A percentile compares a stretch with the other conserved stretches of the same genome.
Conservation (phyloP, 2,888 invertebrate genomes). For the Eutolmus rufibarbis region DNA sequence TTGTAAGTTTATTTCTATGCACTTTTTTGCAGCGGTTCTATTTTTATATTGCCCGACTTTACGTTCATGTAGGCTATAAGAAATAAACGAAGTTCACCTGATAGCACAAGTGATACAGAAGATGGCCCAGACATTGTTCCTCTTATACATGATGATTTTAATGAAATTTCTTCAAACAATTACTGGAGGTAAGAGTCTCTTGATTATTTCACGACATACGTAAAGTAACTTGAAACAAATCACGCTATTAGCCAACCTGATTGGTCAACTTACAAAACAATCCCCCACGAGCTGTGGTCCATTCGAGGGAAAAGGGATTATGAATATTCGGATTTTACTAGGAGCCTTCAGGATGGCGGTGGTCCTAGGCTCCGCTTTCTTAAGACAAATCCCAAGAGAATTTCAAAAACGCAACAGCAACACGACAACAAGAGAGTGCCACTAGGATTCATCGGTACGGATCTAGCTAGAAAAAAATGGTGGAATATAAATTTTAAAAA, state of each 20-base stretch:
- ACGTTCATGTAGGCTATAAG: not conserved
- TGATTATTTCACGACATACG: not conserved
- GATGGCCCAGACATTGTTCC: not conserved
- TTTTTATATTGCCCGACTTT: not conserved
- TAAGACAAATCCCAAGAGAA: not conserved
- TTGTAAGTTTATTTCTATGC: not conserved
- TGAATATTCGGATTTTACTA: conserved; percentile 11
- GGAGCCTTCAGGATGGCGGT: not conserved
- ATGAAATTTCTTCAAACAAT: not conserved
- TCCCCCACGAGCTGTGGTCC: conserved; percentile 65
- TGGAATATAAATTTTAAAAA: conserved; percentile 21
- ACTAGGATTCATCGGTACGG: conserved; percentile 43
- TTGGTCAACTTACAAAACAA: conserved; percentile 58
- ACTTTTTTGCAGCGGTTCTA: not conserved
- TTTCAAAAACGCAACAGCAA: not conserved
- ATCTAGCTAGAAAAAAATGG: not conserved
- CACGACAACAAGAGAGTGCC: conserved; percentile 37
- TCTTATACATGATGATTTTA: not conserved
- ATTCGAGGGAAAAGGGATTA: conserved; percentile 67
- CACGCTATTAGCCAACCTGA: not conserved
- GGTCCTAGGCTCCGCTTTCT: not conserved
- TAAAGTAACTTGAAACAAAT: not conserved
- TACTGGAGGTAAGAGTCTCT: not conserved
- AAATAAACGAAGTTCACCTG: not conserved
- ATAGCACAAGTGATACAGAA: not conserved